Conservation (phyloP, 1,140 invertebrate species). For the Meteorus sp. region DNA sequence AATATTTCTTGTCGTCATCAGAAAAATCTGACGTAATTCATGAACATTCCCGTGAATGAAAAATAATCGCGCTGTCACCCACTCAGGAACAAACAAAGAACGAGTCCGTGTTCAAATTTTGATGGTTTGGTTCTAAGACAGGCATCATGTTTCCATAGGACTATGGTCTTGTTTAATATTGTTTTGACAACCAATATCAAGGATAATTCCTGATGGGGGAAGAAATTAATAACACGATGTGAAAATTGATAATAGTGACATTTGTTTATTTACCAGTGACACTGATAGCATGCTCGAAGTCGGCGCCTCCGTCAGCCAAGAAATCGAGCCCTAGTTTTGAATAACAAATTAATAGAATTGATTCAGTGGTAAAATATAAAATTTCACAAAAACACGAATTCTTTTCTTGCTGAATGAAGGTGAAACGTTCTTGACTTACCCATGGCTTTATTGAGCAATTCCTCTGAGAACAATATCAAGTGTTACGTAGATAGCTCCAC, state of each 20-base stretch:
- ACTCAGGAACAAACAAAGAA: no score
- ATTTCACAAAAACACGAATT: neutral
- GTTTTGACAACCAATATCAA: no score
- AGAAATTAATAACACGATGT: neutral
- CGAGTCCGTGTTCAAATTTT: no score
- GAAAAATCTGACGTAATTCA: no score
- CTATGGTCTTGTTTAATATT: no score
- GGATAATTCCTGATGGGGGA: neutral
- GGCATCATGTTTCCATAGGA: no score
- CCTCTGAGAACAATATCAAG: slow-evolving; percentile 32
- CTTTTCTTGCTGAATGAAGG: neutral
- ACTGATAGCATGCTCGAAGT: slow-evolving; percentile 72
- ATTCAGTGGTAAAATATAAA: neutral
- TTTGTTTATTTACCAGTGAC: slow-evolving; percentile 62
- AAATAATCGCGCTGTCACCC: no score
- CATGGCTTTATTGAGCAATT: slow-evolving; percentile 34
- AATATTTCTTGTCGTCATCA: no score
- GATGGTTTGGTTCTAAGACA: no score
- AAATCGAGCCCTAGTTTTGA: slow-evolving; percentile 66
- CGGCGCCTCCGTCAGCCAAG: slow-evolving; percentile 68
- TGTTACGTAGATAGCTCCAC: slow-evolving; percentile 11
- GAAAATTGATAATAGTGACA: neutral
- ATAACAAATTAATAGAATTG: neutral
- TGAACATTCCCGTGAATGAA: no score
- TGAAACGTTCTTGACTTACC: slow-evolving; percentile 29